phyloP scores from a whole-genome alignment of 2,888 invertebrate genomes.

The Troides helena region DNA sequence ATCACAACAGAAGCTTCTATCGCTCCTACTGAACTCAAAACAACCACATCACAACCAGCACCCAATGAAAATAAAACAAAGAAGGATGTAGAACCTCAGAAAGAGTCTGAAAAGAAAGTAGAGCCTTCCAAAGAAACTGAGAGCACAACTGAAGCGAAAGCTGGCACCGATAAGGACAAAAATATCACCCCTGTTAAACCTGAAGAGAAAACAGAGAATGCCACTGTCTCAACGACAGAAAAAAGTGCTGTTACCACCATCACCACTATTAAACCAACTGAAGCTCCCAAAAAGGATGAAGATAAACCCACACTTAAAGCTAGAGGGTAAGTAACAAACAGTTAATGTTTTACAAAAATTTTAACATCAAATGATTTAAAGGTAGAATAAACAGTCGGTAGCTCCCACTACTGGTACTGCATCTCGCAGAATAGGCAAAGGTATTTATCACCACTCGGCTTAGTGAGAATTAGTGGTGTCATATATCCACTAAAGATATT shows the following conservation, averaged over 20 bases:
- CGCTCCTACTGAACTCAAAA: conserved; percentile 22
- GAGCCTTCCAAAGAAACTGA: conserved; percentile 12
- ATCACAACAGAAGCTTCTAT: conserved; percentile 20
- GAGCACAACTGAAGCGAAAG: conserved; percentile 15
- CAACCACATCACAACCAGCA: conserved; percentile 17
- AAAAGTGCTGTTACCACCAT: conserved; percentile 33
- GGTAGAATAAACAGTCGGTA: no score
- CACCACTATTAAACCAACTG: conserved; percentile 37
- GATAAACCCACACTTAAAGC: conserved; percentile 44
- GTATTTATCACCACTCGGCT: no score
- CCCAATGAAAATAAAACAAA: conserved; percentile 22
- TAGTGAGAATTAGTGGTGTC: no score
- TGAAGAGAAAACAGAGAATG: conserved; percentile 31
- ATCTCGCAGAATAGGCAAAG: no score
- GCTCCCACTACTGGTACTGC: no score
- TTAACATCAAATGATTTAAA: no score
- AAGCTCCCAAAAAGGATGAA: conserved; percentile 38
- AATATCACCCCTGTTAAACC: conserved; percentile 34
- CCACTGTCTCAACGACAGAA: not conserved
- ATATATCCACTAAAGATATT: no score
- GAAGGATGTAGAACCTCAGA: conserved; percentile 28
- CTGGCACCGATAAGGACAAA: conserved; percentile 26
- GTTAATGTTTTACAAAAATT: conserved; percentile 10
- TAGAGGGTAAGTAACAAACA: conserved; percentile 51
- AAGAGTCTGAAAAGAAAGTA: conserved; percentile 28